These are phyloP conservation scores for Camponotus pennsylvanicus DNA, from an alignment of 1,140 invertebrate species.

Conservation along the genomic window DNA sequence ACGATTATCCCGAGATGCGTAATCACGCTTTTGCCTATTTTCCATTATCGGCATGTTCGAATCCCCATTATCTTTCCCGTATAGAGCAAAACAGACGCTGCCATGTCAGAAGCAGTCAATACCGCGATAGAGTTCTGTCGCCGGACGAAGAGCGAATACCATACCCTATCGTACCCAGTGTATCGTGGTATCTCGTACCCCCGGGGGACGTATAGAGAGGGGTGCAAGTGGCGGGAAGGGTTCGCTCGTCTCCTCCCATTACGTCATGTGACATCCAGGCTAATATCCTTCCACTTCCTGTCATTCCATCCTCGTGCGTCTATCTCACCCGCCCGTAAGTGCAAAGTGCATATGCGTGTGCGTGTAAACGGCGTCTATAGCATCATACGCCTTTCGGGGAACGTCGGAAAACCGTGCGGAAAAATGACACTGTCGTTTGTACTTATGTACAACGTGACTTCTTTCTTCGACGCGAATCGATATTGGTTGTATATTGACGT, in stretches of 20 bases:
- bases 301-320: constrained; percentile 74
- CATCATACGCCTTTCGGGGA: constrained; percentile 1
- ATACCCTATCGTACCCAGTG: constrained; percentile 64
- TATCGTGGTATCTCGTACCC: constrained; percentile 69
- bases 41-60: background rate
- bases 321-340: constrained; percentile 52
- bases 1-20: background rate
- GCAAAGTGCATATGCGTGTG: constrained; percentile 23
- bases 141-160: constrained; percentile 40
- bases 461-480: background rate
- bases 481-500: background rate
- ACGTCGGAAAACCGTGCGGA: constrained; percentile 59
- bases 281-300: constrained; percentile 83
- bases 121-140: constrained; percentile 64
- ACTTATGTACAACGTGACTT: constrained; percentile 41
- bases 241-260: constrained; percentile 72
- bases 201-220: constrained; percentile 58
- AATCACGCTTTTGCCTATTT: background rate
- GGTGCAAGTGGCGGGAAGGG: constrained; percentile 54
- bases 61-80: constrained; percentile 40
- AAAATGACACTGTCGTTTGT: constrained; percentile 65
- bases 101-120: constrained; percentile 64
- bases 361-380: constrained; percentile 26
- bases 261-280: constrained; percentile 79
- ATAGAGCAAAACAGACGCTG: constrained; percentile 53